Evolutionary conservation across 2,888 invertebrate species (phyloP).

Genomic region (Lasioglossum pauxillum): DNA sequence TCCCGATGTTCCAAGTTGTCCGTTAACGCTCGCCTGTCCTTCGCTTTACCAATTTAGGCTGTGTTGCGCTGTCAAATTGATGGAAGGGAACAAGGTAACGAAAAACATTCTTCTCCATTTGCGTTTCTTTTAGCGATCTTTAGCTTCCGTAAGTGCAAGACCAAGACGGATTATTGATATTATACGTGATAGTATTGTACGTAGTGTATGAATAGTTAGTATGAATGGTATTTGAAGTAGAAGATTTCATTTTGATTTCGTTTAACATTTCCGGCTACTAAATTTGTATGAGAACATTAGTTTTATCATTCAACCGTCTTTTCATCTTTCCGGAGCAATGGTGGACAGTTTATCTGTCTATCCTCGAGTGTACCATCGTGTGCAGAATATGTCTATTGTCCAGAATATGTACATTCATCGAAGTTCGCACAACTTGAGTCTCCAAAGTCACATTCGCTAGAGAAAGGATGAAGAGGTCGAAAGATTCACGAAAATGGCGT

Average conservation of each 20-base stretch:
- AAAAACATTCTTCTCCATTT: not conserved
- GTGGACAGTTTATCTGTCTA: not conserved
- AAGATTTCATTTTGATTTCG: not conserved
- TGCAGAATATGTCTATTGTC: too few species aligned
- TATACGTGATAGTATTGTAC: too few species aligned
- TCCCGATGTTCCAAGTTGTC: not conserved
- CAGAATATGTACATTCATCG: too few species aligned
- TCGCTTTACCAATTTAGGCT: not conserved
- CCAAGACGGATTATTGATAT: not conserved
- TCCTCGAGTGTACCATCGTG: too few species aligned
- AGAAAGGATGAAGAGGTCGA: too few species aligned
- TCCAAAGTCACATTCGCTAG: too few species aligned
- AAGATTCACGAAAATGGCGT: too few species aligned
- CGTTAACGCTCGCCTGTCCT: not conserved
- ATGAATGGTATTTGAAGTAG: not conserved
- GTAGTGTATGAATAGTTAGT: too few species aligned
- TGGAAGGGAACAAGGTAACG: not conserved
- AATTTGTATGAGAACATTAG: not conserved
- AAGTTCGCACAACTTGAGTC: too few species aligned
- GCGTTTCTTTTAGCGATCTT: not conserved
- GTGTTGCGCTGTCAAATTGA: not conserved
- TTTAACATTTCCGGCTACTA: not conserved
- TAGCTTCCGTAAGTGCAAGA: not conserved
- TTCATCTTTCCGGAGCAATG: not conserved
- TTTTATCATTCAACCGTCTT: not conserved